Conservation (phyloP, 2,888 invertebrate species). For the Scrobipalpa costella region DNA sequence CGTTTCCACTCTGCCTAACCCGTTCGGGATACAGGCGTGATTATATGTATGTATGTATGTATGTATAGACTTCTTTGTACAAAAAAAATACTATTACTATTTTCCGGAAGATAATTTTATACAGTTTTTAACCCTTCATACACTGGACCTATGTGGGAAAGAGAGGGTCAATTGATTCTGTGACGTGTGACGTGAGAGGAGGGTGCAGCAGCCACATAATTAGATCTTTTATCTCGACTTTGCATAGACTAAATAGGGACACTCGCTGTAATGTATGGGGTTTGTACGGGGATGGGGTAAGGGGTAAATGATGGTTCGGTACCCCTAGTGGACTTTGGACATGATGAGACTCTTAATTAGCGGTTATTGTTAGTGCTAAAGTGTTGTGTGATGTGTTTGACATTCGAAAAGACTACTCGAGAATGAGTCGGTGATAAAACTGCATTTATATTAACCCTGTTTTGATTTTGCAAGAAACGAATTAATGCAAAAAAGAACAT, state of each 20-base stretch:
- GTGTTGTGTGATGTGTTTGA: not conserved
- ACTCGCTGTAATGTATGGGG: not conserved
- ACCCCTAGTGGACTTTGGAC: constrained; percentile 5
- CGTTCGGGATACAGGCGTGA: too few species aligned
- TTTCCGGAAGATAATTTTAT: not conserved
- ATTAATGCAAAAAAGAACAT: too few species aligned
- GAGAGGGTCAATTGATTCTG: constrained; percentile 23
- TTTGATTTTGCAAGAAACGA: too few species aligned
- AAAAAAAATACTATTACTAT: too few species aligned
- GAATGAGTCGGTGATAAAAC: too few species aligned
- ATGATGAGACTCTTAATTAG: constrained; percentile 6
- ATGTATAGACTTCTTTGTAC: too few species aligned
- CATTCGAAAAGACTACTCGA: not conserved
- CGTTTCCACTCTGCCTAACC: too few species aligned
- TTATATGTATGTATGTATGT: too few species aligned
- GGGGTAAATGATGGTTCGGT: not conserved
- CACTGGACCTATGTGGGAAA: not conserved
- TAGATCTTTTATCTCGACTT: constrained; percentile 23
- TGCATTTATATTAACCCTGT: too few species aligned
- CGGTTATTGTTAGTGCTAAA: not conserved
- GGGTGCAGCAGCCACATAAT: constrained; percentile 5
- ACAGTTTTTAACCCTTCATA: not conserved
- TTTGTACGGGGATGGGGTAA: not conserved
- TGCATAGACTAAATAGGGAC: constrained; percentile 14
- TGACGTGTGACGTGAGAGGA: constrained; percentile 6